These are phyloP conservation scores for Graphium colonna DNA, from an alignment of 2,888 invertebrate genomes.

Conservation along the genomic window DNA sequence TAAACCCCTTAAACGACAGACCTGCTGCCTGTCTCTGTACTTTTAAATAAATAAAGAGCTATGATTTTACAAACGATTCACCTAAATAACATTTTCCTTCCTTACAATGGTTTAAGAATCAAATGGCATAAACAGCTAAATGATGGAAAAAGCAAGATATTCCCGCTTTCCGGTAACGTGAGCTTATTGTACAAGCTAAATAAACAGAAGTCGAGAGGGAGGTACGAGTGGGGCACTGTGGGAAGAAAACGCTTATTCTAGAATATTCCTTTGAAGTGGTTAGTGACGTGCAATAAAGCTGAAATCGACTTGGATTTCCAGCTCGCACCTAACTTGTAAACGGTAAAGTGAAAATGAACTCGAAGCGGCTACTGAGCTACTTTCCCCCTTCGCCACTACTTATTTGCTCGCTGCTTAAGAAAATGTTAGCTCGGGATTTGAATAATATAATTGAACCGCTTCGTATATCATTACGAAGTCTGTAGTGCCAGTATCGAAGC, in stretches of 20 bases:
- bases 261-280: slow-evolving; percentile 20
- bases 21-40: no score
- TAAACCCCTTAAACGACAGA: no score
- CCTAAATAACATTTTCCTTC: no score
- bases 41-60: no score
- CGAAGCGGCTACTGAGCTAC: slow-evolving; percentile 17
- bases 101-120: no score
- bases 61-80: no score
- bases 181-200: slow-evolving; percentile 1
- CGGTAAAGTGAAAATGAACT: slow-evolving; percentile 11
- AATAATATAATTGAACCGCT: neutral
- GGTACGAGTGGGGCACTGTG: neutral
- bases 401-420: slow-evolving; percentile 1
- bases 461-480: neutral
- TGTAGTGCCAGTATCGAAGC: no score
- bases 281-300: slow-evolving; percentile 19
- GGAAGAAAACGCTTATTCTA: slow-evolving; percentile 10
- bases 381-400: neutral
- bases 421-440: slow-evolving; percentile 1
- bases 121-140: neutral
- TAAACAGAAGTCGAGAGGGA: slow-evolving; percentile 4
- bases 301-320: slow-evolving; percentile 18
- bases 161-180: neutral
- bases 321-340: slow-evolving; percentile 14
- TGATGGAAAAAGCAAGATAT: neutral